Conservation (phyloP, 2,797 vertebrate genomes). For the Sebastiscus tertius region DNA sequence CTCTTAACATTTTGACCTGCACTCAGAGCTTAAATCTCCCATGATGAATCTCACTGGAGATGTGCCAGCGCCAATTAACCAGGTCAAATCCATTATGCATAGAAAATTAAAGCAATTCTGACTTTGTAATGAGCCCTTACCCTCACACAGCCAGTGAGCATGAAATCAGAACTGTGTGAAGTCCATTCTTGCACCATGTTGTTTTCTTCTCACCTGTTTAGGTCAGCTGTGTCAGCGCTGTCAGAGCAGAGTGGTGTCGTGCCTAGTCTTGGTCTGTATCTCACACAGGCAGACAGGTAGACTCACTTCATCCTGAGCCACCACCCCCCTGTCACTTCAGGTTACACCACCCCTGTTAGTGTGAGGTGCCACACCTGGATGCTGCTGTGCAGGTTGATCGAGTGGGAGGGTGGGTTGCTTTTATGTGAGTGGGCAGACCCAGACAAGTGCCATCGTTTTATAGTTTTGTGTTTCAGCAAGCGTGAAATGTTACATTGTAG, state of each 20-base stretch:
- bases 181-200: background rate
- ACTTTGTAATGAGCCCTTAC: slow-evolving; percentile 46
- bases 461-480: background rate
- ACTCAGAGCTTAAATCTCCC: slow-evolving; percentile 52
- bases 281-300: background rate
- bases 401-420: background rate
- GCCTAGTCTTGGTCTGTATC: slow-evolving; percentile 15
- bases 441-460: slow-evolving; percentile 5
- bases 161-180: slow-evolving; percentile 10
- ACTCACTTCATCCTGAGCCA: slow-evolving; percentile 17
- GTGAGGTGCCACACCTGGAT: slow-evolving; percentile 22
- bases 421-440: background rate
- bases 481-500: slow-evolving; percentile 20
- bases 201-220: slow-evolving; percentile 65
- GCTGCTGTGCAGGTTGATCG: slow-evolving; percentile 26
- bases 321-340: slow-evolving; percentile 18
- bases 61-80: slow-evolving; percentile 56
- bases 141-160: slow-evolving; percentile 6
- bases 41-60: slow-evolving; percentile 49
- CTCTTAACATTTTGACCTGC: slow-evolving; percentile 60
- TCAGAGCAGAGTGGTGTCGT: background rate
- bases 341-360: slow-evolving; percentile 30
- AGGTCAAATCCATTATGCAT: slow-evolving; percentile 66
- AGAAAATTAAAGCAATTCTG: slow-evolving; percentile 50
- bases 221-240: slow-evolving; percentile 14